phyloP scores from a whole-genome alignment of 2,113 vertebrate species.

The Dicerorhinus sumatrensis region DNA sequence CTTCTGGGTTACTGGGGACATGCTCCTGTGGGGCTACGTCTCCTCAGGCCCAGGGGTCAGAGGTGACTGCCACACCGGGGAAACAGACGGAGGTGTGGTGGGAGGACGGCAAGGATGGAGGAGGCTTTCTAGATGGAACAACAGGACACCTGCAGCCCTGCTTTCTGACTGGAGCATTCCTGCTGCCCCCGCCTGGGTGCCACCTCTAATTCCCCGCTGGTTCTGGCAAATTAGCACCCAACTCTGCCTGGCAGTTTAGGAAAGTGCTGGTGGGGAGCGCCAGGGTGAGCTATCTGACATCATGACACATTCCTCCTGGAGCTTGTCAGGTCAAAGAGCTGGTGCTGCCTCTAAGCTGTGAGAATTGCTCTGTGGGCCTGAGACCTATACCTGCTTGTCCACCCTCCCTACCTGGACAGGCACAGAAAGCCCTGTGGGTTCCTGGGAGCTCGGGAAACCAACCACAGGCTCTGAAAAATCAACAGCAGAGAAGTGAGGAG shows the following conservation, averaged over 20 bases:
- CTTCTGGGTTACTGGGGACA: background rate
- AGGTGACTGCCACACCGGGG: background rate
- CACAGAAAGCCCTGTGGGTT: background rate
- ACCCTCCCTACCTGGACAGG: slow-evolving; percentile 87
- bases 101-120: background rate
- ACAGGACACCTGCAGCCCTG: background rate
- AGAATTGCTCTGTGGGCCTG: background rate
- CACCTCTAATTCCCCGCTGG: background rate
- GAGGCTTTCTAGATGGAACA: background rate
- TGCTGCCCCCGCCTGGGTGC: background rate
- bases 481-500: slow-evolving; percentile 14
- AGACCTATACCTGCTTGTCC: background rate
- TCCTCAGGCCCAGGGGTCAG: background rate
- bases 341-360: background rate
- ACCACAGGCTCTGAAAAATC: slow-evolving; percentile 61
- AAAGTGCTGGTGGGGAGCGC: background rate
- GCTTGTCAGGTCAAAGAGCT: background rate
- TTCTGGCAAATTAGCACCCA: background rate
- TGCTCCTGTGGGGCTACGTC: background rate
- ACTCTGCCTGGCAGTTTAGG: background rate
- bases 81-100: rapidly evolving
- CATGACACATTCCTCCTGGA: rapidly evolving
- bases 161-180: background rate
- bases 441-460: slow-evolving; percentile 25
- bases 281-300: rapidly evolving